Percentiles rank a stretch among this genome's conserved stretches.
phyloP scores from a whole-genome alignment of 2,888 invertebrate genomes.

The Pasiphila rectangulata region DNA sequence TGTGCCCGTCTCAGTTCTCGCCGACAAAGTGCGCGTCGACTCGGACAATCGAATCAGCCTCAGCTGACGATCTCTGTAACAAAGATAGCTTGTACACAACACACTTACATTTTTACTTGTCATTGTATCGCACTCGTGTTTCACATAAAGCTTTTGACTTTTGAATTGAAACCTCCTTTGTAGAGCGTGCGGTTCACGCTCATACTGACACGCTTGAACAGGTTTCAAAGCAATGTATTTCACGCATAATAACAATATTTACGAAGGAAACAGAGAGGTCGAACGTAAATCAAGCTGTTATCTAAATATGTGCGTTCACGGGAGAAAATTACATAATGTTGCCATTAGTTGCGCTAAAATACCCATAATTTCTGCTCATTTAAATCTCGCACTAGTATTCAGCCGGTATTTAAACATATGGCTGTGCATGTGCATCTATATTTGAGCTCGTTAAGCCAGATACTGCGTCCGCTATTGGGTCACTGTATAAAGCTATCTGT shows the following conservation, averaged over 20 bases:
- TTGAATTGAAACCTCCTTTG: conserved; percentile 21
- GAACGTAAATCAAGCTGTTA: conserved; percentile 25
- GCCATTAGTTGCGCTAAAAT: conserved; percentile 26
- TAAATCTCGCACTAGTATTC: conserved; percentile 30
- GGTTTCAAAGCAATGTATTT: conserved; percentile 16
- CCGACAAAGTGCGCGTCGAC: conserved; percentile 66
- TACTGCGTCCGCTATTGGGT: conserved; percentile 54
- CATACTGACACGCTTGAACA: conserved; percentile 1
- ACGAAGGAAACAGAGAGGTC: conserved; percentile 20
- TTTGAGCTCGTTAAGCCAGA: conserved; percentile 38
- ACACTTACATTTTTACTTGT: conserved; percentile 21
- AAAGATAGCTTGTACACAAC: conserved; percentile 26
- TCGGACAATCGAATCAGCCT: conserved; percentile 67
- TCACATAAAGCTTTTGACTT: conserved; percentile 15
- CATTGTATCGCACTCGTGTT: conserved; percentile 31
- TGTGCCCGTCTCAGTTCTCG: conserved; percentile 29
- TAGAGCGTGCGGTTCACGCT: conserved; percentile 4
- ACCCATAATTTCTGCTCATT: conserved; percentile 37
- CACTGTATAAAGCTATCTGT: conserved; percentile 53
- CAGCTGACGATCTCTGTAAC: conserved; percentile 39
- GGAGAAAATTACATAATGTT: conserved; percentile 32
- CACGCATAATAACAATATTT: conserved; percentile 19
- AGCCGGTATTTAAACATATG: conserved; percentile 34
- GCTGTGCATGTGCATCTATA: conserved; percentile 51
- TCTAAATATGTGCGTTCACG: conserved; percentile 23